phyloP scores from a whole-genome alignment of 2,888 invertebrate species.

The Clistopyga incitator region DNA sequence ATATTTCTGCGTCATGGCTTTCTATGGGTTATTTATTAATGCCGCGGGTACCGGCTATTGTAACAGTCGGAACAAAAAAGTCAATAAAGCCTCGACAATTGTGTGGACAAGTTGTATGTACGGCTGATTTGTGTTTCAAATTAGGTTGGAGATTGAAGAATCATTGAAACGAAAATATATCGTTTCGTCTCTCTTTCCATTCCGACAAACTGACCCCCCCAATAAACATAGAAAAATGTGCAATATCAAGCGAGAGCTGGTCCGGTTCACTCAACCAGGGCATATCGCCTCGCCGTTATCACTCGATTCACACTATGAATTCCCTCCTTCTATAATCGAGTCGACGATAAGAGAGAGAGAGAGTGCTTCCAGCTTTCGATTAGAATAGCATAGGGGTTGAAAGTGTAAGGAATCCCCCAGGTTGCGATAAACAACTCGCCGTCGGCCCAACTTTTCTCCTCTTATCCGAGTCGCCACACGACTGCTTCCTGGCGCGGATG shows the following conservation, averaged over 20 bases:
- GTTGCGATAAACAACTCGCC: conserved; percentile 65
- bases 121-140: too few relatives aligned
- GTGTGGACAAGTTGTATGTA: too few relatives aligned
- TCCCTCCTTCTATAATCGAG: conserved; percentile 38
- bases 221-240: too few relatives aligned
- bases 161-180: too few relatives aligned
- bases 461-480: conserved; percentile 45
- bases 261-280: too few relatives aligned
- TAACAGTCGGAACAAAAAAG: too few relatives aligned
- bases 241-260: too few relatives aligned
- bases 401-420: conserved; percentile 43
- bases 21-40: background rate
- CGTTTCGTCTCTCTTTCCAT: too few relatives aligned
- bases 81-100: too few relatives aligned
- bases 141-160: too few relatives aligned
- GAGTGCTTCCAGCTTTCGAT: conserved; percentile 46
- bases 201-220: too few relatives aligned
- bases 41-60: background rate
- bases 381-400: conserved; percentile 18
- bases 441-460: conserved; percentile 58
- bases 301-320: conserved; percentile 48
- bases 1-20: background rate
- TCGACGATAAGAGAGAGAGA: conserved; percentile 25
- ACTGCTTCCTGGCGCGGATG: conserved; percentile 30
- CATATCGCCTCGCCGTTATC: background rate